Evolutionary conservation across 2,797 vertebrate species (phyloP), one percentile per base, ranked within the genome.

Genomic region (Ctenosaura bakeri): DNA sequence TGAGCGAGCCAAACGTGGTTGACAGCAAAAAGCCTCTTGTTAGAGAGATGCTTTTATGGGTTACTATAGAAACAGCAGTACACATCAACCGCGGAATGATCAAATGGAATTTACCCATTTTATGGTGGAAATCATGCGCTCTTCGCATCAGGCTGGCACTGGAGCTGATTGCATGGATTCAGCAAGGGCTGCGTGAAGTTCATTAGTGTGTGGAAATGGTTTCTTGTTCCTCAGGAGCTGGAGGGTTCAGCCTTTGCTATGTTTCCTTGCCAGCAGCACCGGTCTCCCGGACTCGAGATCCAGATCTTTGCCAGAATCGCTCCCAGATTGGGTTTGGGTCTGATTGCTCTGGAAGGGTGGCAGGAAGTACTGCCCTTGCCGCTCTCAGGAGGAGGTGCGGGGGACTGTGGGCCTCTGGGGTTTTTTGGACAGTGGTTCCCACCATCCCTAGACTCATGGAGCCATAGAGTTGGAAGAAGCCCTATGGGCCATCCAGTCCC

Each of bases 21-120:
- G 76, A 46, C 29, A 7, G 0, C 1, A 50, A 42, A 73, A 69
- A 90, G 42, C 16, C n/a, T 64, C 18, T 83, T 8, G 8, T 83
- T 38, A 59, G 6, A 29, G 24, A 71, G 64, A 64, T 80, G 83
- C 0, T 0, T 56, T 54, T 77, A 35, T 59, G 78, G 35, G 88
- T 93, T 91, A 89, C 71, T 81, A 71, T 85, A 88, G 93, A 71
- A 89, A 92, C 62, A 22, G 32, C 74, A 13, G 38, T 78, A 12
- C 76, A 38, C 6, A 0, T 79, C 76, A 52, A 77, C 88, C 64
- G 20, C 35, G 6, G 42, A n/a, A 16, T 1, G 73, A 83, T 35
- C 50, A 89, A 86, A 86, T 46, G 22, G 90, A 85, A 35, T 35
- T 32, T 46, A 6, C 2, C 5, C 22, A 74, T 71, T 77, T 71